Evolutionary conservation across 2,797 vertebrate genomes (phyloP), one percentile per base, ranked within the genome.

Genomic region (Molothrus ater): DNA sequence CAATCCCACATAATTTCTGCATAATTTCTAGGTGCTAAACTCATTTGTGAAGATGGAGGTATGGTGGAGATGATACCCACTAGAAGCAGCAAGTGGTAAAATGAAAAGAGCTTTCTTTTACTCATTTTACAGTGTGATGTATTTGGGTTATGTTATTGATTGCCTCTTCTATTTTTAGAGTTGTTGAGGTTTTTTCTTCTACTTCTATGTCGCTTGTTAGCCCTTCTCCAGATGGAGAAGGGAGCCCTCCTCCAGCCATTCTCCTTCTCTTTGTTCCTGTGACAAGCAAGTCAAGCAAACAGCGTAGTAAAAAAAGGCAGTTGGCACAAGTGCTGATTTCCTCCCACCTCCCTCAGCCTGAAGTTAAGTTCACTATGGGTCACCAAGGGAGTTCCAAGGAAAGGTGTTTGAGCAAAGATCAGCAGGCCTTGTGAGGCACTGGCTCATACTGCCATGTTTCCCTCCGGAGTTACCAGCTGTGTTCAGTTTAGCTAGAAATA

Each of bases 61-160:
- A 72, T 71, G 74, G 59, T 86, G 80, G 74, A 90, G 89, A 95
- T 85, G 64, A 86, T 73, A 90, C 80, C 92, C 90, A 93, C 93
- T 59, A 21, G 26, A 42, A 90, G 36, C 78, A 74, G 61, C 65
- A 95, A 88, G 78, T 94, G 80, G 51, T 80, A 66, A 92, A 94
- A 94, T 88, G 0, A 0, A 90, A 95, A 60, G 47, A 88, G 43
- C 43, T 95, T 86, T 76, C 19, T 0, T 91, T 84, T 92, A 59
- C 50, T 91, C 20, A 54, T 84, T 94, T 91, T 90, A 51, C 47
- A 81, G n/a, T 56, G 22, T 90, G 76, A 90, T 66, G 43, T 84
- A 70, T 66, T 84, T 2, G 51, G 31, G 69, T 69, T 74, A 94
- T 90, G 53, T 90, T 90, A 95, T 93, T 92, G 70, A 75, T 86